Conservation (phyloP, 2,113 vertebrate genomes). For the Phylloscopus whistleri region DNA sequence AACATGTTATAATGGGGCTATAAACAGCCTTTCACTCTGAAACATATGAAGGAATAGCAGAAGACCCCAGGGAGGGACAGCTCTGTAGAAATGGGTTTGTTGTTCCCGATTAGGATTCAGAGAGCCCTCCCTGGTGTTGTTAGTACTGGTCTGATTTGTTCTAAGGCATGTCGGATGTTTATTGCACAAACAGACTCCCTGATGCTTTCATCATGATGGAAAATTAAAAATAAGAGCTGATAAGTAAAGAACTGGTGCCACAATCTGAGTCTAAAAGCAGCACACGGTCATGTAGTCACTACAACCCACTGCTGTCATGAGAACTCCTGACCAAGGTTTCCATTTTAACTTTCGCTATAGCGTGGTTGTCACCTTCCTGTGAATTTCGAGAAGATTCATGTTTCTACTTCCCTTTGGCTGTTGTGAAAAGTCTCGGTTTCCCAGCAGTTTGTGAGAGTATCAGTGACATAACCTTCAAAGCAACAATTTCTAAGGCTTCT, state of each 20-base stretch:
- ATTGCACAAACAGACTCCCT: background rate
- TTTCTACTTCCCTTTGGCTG: background rate
- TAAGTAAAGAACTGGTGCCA: background rate
- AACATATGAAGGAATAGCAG: slow-evolving; percentile 11
- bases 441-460: background rate
- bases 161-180: background rate
- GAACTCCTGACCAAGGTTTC: background rate
- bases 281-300: background rate
- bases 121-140: background rate
- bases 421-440: background rate
- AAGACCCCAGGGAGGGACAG: background rate
- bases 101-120: slow-evolving; percentile 2
- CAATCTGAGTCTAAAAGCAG: background rate
- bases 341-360: background rate
- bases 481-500: background rate
- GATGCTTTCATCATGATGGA: background rate
- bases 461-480: background rate
- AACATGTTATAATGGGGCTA: slow-evolving; percentile 35
- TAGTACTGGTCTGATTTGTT: background rate
- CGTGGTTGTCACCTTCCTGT: background rate
- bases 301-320: background rate
- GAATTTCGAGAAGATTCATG: background rate
- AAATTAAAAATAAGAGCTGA: background rate
- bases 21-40: slow-evolving; percentile 31
- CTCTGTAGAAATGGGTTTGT: background rate